Evolutionary conservation across 2,113 vertebrate genomes (phyloP).

Genomic region (Recurvirostra avosetta): DNA sequence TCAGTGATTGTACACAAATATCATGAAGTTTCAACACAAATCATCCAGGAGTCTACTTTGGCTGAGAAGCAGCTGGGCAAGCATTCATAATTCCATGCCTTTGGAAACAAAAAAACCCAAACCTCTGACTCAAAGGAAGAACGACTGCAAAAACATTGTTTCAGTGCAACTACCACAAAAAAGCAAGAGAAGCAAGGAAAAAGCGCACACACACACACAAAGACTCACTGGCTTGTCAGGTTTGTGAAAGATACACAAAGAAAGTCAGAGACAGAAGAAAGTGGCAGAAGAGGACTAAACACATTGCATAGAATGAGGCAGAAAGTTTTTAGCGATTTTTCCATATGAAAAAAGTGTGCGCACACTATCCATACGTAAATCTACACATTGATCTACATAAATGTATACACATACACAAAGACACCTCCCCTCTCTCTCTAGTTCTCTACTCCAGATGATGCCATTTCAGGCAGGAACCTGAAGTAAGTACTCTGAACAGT

Average conservation of each 20-base stretch:
- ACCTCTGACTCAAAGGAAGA: background rate
- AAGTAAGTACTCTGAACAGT: background rate
- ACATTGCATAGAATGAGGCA: background rate
- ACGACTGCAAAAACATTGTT: background rate
- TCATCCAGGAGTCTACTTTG: background rate
- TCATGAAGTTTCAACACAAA: background rate
- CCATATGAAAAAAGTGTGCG: background rate
- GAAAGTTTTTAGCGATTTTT: background rate
- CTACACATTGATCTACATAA: background rate
- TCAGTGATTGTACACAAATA: background rate
- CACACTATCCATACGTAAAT: background rate
- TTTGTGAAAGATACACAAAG: background rate
- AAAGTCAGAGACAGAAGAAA: background rate
- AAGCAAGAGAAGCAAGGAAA: background rate
- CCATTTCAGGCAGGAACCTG: background rate
- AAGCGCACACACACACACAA: background rate
- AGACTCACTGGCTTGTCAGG: rapidly evolving
- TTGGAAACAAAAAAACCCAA: background rate
- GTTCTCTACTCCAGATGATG: background rate
- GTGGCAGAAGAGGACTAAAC: background rate
- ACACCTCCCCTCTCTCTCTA: too few species aligned
- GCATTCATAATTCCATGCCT: background rate
- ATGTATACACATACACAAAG: background rate
- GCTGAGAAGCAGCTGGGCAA: background rate
- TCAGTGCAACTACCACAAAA: background rate